phyloP scores from a whole-genome alignment of 2,888 invertebrate species.

The Sarcophaga rosellei region DNA sequence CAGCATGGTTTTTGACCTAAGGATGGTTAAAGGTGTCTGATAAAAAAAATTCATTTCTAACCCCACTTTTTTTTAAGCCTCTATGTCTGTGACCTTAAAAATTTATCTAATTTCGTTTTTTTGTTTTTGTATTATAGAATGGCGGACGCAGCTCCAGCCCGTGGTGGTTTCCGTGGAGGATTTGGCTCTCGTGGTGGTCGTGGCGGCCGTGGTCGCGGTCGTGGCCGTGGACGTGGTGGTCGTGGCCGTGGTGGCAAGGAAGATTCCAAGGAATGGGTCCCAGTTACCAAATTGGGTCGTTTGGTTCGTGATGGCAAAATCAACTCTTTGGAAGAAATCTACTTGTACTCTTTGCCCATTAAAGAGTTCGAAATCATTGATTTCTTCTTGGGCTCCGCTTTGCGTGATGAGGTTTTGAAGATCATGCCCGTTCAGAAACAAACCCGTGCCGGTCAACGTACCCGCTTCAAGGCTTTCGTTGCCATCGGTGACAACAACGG shows the following conservation, averaged over 20 bases:
- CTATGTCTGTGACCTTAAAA: background rate
- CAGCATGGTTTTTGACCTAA: constrained; percentile 72
- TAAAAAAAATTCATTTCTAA: constrained; percentile 47
- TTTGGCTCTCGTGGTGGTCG: constrained; percentile 91
- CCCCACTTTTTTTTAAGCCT: constrained; percentile 41
- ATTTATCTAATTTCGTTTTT: constrained; percentile 37
- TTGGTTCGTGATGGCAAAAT: constrained; percentile 98
- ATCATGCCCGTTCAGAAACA: constrained; percentile 99
- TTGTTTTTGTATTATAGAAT: constrained; percentile 84
- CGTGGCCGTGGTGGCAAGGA: constrained; percentile 86
- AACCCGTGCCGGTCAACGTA: constrained; percentile 99
- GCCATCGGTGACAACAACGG: constrained; percentile 99
- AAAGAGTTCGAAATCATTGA: constrained; percentile 99
- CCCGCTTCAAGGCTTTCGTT: constrained; percentile 97
- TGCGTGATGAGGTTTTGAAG: constrained; percentile 99
- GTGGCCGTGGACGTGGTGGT: constrained; percentile 86
- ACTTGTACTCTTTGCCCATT: constrained; percentile 98
- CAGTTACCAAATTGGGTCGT: constrained; percentile 98
- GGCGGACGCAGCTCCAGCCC: constrained; percentile 99
- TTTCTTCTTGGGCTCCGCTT: constrained; percentile 94
- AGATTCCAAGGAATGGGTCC: constrained; percentile 98
- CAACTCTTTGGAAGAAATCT: constrained; percentile 97
- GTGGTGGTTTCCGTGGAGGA: constrained; percentile 95
- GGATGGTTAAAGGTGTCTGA: constrained; percentile 81
- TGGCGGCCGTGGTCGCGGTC: constrained; percentile 88